These are phyloP conservation scores for Apis cerana DNA, from an alignment of 1,140 invertebrate genomes.

Conservation along the genomic window DNA sequence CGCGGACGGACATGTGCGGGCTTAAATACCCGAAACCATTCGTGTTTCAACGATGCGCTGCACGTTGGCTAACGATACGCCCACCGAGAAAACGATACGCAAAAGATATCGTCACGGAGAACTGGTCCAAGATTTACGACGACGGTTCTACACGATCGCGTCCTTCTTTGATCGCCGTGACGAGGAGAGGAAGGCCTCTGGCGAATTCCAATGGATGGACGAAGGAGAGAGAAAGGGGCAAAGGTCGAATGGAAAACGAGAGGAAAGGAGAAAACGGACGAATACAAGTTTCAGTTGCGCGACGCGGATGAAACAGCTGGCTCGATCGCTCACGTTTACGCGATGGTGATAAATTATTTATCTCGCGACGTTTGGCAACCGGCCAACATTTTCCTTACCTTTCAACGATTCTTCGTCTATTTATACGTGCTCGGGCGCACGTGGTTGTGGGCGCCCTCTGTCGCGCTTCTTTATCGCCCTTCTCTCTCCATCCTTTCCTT, in stretches of 20 bases:
- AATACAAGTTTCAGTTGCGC: conserved; percentile 26
- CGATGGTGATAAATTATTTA: conserved; percentile 76
- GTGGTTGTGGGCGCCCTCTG: not conserved
- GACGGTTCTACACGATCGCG: not conserved
- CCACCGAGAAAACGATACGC: not conserved
- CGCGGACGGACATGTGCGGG: not conserved
- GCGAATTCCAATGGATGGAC: conserved; percentile 23
- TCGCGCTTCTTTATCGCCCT: not conserved
- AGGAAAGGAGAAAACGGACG: conserved; percentile 41
- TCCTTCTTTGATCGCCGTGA: not conserved
- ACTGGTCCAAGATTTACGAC: not conserved
- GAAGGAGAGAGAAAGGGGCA: not conserved
- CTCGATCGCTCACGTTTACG: conserved; percentile 62
- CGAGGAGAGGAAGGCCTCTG: not conserved
- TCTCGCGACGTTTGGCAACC: conserved; percentile 70
- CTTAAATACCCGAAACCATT: not conserved
- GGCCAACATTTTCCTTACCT: conserved; percentile 71
- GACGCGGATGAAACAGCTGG: conserved; percentile 64
- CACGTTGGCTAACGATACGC: not conserved
- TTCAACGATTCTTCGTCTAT: conserved; percentile 49
- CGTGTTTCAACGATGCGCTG: not conserved
- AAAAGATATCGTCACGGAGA: not conserved
- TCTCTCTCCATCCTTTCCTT: not conserved
- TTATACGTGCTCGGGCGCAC: conserved; percentile 38
- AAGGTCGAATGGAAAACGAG: conserved; percentile 27